Evolutionary conservation across 2,888 invertebrate genomes (phyloP), one percentile per base, ranked within the genome.

Genomic region (Cyclophora albipunctata): DNA sequence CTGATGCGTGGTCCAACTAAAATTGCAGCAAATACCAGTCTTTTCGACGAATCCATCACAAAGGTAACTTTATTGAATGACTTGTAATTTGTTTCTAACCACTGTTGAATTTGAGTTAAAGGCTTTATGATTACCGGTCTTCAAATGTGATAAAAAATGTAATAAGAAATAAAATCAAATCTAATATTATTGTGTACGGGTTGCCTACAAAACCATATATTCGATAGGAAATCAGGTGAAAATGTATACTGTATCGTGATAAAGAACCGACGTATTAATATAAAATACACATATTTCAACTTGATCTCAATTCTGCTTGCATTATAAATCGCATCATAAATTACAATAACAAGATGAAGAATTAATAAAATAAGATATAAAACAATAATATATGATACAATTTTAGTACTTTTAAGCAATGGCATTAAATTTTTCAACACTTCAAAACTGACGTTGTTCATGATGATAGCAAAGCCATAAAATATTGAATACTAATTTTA

Each of bases 401-500:
- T 49, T 60, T 55, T 53, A 59, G 53, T 56, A 53, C 54, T 50
- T 55, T 51, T 48, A 50, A 57, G 52, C 51, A 46, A 47, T 43
- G 50, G 59, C 55, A 62, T 60, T 58, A 60, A 58, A 58, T 58
- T 59, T 60, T 60, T 62, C 58, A 62, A 55, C 59, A 59, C 59
- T 59, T 59, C 61, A 54, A 46, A 52, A 59, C 55, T 57, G 62
- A 58, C 61, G 62, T 60, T 55, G 63, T 69, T 62, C 50, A 64
- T 62, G 59, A 57, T 57, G 54, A 59, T 61, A 59, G 54, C 53
- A 46, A 47, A 55, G 52, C 59, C 57, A 60, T 65, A 66, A 59
- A 55, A 59, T 54, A 65, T 69, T 65, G 64, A 71, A 71, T 66
- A 70, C 68, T 66, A 65, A 68, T 69, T 68, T 70, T 65, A 67